These are phyloP conservation scores for Liopterus haemorrhoidalis DNA, from an alignment of 2,888 invertebrate species.

Conservation along the genomic window DNA sequence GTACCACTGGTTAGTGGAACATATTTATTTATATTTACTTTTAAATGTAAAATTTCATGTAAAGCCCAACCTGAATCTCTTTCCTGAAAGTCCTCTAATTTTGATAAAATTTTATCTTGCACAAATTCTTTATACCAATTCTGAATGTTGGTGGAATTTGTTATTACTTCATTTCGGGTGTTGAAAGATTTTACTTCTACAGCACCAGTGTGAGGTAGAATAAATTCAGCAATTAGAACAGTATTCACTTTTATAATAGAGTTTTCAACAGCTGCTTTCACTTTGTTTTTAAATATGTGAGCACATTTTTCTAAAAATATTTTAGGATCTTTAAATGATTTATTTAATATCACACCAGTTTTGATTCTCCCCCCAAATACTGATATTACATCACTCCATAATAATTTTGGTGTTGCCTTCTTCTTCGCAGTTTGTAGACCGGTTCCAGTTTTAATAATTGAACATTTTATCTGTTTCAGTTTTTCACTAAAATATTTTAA, in stretches of 20 bases:
- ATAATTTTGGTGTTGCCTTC: neutral
- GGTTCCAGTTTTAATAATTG: neutral
- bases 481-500: constrained; percentile 10
- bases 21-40: constrained; percentile 22
- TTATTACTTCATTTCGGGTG: constrained; percentile 27
- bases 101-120: constrained; percentile 17
- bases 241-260: constrained; percentile 7
- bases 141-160: constrained; percentile 25
- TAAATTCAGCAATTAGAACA: constrained; percentile 6
- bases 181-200: constrained; percentile 28
- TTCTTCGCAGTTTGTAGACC: neutral
- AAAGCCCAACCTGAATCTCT: constrained; percentile 31
- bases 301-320: constrained; percentile 1
- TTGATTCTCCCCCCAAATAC: neutral
- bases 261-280: neutral
- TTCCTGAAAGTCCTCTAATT: constrained; percentile 32
- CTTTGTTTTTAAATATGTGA: constrained; percentile 1
- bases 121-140: constrained; percentile 26
- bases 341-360: constrained; percentile 5
- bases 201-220: constrained; percentile 3
- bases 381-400: constrained; percentile 5
- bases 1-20: constrained; percentile 22
- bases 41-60: constrained; percentile 25
- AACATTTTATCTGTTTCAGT: constrained; percentile 1
- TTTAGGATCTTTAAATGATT: constrained; percentile 5